phyloP scores from a whole-genome alignment of 2,113 vertebrate species.

The Grammomys surdaster region DNA sequence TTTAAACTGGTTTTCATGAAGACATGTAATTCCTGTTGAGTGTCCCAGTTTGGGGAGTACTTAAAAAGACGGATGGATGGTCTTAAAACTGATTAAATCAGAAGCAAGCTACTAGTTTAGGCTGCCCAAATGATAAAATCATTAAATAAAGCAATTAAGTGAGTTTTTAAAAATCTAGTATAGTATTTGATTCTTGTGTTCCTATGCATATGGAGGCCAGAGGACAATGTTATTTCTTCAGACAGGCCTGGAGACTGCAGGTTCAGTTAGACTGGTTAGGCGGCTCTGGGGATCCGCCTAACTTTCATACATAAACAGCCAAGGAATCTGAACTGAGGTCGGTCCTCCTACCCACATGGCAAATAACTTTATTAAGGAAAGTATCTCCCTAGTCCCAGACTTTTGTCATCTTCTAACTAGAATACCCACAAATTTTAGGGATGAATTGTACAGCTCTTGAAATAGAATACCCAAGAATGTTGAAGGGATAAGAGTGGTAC shows the following conservation, averaged over 20 bases:
- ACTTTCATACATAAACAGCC: not conserved
- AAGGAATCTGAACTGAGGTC: not conserved
- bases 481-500: not conserved
- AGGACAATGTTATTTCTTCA: not conserved
- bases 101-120: not conserved
- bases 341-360: not conserved
- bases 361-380: not conserved
- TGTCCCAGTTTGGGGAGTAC: not conserved
- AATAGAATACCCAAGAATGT: not conserved
- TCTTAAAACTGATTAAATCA: not conserved
- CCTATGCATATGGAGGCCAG: not conserved
- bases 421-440: not conserved
- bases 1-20: not conserved
- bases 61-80: not conserved
- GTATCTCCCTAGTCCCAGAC: not conserved
- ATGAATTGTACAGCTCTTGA: not conserved
- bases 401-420: not conserved
- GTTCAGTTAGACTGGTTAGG: not conserved
- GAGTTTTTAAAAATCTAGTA: not conserved
- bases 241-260: not conserved
- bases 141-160: conserved; percentile 1
- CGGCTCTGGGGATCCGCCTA: not conserved
- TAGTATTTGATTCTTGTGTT: not conserved
- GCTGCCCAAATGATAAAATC: not conserved
- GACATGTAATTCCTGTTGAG: not conserved